phyloP scores from a whole-genome alignment of 2,888 invertebrate species.

The Erannis defoliaria region DNA sequence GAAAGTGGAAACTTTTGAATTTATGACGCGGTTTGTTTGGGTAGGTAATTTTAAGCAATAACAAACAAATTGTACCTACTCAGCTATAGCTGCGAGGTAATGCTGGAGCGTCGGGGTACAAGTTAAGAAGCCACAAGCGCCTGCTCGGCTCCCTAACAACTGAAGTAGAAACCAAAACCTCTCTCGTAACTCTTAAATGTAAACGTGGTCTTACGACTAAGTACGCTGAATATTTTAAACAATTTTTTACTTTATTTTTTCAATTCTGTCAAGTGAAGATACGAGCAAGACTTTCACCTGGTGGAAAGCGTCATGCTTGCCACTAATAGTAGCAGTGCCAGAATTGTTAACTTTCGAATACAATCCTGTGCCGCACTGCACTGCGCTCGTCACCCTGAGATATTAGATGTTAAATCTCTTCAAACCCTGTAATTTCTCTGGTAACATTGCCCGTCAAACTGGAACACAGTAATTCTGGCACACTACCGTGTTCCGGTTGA shows the following conservation, averaged over 20 bases:
- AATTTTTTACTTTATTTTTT: background rate
- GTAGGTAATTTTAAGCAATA: constrained; percentile 77
- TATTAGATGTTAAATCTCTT: too few species aligned
- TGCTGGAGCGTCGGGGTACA: constrained; percentile 37
- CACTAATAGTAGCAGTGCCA: too few species aligned
- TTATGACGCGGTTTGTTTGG: constrained; percentile 73
- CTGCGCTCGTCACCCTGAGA: too few species aligned
- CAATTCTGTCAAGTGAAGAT: too few species aligned
- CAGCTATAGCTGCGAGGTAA: constrained; percentile 29
- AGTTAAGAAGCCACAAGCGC: constrained; percentile 35
- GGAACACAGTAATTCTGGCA: too few species aligned
- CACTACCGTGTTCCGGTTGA: too few species aligned
- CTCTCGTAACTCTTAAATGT: constrained; percentile 11
- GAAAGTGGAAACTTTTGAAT: constrained; percentile 71
- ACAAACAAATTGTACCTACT: constrained; percentile 72
- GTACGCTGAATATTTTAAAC: background rate
- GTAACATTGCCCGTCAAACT: too few species aligned
- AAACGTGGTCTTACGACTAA: background rate
- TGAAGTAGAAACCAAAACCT: constrained; percentile 33
- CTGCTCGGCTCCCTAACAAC: constrained; percentile 5
- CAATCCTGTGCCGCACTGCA: too few species aligned
- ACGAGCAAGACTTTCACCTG: too few species aligned
- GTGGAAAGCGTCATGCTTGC: too few species aligned
- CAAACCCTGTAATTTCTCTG: too few species aligned
- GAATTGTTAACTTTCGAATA: too few species aligned